Evolutionary conservation across 2,888 invertebrate genomes (phyloP).

Genomic region (Notodonta dromedarius): DNA sequence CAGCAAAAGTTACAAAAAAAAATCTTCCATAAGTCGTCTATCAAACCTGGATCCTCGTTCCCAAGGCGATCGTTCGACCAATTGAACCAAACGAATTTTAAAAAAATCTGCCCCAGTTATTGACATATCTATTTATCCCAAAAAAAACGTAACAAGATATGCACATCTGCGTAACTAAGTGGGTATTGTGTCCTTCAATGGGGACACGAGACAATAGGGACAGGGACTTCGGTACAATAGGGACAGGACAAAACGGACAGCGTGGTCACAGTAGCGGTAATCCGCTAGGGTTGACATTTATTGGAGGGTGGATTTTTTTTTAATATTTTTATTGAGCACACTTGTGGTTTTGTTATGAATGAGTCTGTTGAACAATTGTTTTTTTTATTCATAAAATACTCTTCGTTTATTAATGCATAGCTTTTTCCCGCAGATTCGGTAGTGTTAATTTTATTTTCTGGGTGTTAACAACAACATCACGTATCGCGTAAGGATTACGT

Average conservation of each 20-base stretch:
- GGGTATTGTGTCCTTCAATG: conserved; percentile 20
- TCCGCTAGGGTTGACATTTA: not conserved
- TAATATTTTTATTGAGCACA: not conserved
- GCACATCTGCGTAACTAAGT: conserved; percentile 29
- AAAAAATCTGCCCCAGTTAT: conserved; percentile 1
- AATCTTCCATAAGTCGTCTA: too few relatives aligned
- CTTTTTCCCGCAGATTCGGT: too few relatives aligned
- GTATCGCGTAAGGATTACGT: too few relatives aligned
- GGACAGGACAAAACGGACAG: not conserved
- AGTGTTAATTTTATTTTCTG: too few relatives aligned
- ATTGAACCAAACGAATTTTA: too few relatives aligned
- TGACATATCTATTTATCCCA: conserved; percentile 8
- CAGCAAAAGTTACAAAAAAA: too few relatives aligned
- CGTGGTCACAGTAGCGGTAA: conserved; percentile 3
- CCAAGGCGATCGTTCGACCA: too few relatives aligned
- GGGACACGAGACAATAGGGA: conserved; percentile 1
- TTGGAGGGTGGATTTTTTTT: not conserved
- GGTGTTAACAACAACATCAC: too few relatives aligned
- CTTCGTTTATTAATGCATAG: too few relatives aligned
- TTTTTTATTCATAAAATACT: too few relatives aligned
- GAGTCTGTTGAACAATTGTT: not conserved
- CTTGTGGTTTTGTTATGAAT: not conserved
- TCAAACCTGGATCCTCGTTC: too few relatives aligned
- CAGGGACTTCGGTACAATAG: not conserved
- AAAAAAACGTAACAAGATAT: conserved; percentile 9